Evolutionary conservation across 2,113 vertebrate species (phyloP).

Genomic region (Tyrannus savana): DNA sequence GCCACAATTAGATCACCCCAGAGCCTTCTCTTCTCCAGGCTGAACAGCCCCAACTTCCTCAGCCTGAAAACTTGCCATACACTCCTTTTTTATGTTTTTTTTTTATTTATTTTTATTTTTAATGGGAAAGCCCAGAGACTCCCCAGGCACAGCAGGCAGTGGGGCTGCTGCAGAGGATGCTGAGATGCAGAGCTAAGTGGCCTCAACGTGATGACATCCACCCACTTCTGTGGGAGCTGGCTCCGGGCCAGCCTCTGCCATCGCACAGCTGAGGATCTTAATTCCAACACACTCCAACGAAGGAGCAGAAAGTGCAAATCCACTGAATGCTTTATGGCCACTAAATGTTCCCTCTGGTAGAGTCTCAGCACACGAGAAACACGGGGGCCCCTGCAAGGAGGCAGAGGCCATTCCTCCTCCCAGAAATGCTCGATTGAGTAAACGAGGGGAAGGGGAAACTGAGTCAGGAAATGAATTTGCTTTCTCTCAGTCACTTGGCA

Average conservation of each 20-base stretch:
- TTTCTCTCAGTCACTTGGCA: accelerated
- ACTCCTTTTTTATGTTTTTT: not conserved
- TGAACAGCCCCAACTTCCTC: not conserved
- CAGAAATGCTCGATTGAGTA: accelerated
- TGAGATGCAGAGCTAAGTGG: not conserved
- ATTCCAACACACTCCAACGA: accelerated
- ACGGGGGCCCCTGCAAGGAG: not conserved
- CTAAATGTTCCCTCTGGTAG: not conserved
- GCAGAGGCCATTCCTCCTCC: not conserved
- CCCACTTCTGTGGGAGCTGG: not conserved
- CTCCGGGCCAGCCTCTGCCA: not conserved
- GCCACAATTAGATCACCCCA: not conserved
- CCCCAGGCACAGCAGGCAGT: not conserved
- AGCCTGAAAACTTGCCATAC: not conserved
- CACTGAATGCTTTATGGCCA: not conserved
- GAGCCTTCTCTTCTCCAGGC: not conserved
- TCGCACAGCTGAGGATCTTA: not conserved
- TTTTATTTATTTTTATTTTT: not conserved
- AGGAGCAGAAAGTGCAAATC: not conserved
- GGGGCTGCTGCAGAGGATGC: not conserved
- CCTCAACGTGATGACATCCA: not conserved
- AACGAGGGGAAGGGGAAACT: not conserved
- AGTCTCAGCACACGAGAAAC: not conserved
- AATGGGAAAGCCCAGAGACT: not conserved
- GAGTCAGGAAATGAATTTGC: not conserved